phyloP scores from a whole-genome alignment of 53 echinoderm and acorn worm genomes.

The Pentamera pediparva region DNA sequence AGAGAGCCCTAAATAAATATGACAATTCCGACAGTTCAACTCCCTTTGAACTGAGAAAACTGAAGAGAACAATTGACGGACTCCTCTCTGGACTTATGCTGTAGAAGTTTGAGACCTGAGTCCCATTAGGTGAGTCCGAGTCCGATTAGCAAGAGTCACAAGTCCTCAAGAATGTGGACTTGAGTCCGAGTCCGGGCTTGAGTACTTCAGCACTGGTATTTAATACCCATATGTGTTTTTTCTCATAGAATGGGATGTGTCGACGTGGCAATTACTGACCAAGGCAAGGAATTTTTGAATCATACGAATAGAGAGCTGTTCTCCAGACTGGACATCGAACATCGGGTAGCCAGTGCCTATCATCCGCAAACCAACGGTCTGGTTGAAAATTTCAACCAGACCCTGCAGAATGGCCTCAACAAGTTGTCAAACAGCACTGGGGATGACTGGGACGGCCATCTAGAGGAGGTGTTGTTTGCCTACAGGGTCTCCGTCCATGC shows the following conservation, averaged over 20 bases:
- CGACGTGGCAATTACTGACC: conserved; percentile 6
- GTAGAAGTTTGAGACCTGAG: no score
- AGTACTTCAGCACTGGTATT: no score
- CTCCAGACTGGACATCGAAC: not conserved
- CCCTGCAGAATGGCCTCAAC: not conserved
- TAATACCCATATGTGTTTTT: no score
- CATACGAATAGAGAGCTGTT: not conserved
- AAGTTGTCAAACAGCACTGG: not conserved
- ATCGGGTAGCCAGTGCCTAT: conserved; percentile 2
- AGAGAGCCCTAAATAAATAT: no score
- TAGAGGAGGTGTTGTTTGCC: not conserved
- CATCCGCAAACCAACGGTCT: conserved; percentile 26
- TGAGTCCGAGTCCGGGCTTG: no score
- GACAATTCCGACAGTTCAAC: no score
- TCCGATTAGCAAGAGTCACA: no score
- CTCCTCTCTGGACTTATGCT: no score
- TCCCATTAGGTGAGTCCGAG: no score
- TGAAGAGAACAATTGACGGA: no score
- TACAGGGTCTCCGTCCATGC: conserved; percentile 16
- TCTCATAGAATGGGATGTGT: not conserved
- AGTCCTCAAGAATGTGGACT: no score
- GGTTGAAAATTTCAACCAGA: conserved; percentile 11
- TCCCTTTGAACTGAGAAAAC: no score
- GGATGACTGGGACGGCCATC: conserved; percentile 8
- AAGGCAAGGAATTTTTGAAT: conserved; percentile 10